Evolutionary conservation across 2,113 vertebrate genomes (phyloP).

Genomic region (Apteryx owenii): DNA sequence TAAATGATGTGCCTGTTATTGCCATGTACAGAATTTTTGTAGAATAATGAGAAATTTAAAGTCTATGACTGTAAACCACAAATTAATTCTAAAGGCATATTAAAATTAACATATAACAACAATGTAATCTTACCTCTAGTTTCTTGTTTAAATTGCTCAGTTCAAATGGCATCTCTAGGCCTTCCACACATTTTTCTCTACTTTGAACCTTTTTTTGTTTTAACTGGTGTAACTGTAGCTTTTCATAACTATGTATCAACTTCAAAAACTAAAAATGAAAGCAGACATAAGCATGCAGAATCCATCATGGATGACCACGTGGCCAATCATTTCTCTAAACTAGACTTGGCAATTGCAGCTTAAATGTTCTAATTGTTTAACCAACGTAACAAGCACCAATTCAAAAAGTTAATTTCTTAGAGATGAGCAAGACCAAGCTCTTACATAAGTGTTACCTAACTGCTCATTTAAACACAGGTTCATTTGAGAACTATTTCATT

Average conservation of each 20-base stretch:
- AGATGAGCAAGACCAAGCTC: background rate
- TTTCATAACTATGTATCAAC: conserved; percentile 77
- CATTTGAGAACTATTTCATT: conserved; percentile 28
- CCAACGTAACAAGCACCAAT: background rate
- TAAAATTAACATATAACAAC: background rate
- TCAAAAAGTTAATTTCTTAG: conserved; percentile 46
- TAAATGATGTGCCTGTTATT: background rate
- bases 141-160: conserved; percentile 61
- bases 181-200: conserved; percentile 28
- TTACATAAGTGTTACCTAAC: conserved; percentile 16
- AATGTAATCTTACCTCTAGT: conserved; percentile 73
- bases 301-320: background rate
- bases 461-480: background rate
- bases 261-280: conserved; percentile 76
- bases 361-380: conserved; percentile 40
- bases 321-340: background rate
- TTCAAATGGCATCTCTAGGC: conserved; percentile 49
- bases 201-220: conserved; percentile 54
- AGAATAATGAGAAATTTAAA: background rate
- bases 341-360: conserved; percentile 22
- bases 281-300: background rate
- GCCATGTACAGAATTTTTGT: background rate
- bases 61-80: background rate
- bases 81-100: background rate
- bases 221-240: conserved; percentile 71